Evolutionary conservation across 2,888 invertebrate genomes (phyloP), one percentile per base, ranked within the genome.

Genomic region (Druceiella hillmani): DNA sequence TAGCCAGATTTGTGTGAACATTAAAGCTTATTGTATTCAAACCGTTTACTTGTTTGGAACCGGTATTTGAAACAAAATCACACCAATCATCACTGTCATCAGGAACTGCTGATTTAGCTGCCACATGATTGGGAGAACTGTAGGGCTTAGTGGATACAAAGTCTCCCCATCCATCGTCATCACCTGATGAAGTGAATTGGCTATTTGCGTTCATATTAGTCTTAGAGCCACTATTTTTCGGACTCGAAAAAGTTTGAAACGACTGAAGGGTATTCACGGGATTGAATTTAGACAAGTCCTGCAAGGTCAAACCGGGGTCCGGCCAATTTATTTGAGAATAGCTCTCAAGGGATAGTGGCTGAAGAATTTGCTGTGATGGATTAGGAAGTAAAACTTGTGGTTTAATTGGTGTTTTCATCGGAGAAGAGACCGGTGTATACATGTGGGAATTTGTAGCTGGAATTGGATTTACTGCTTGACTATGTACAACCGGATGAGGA

Each of bases 301-400:
- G 70, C 36, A 70, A 57, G 49, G 70, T 64, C 47, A 71, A 52
- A 13, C 79, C 79, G 9, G 79, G 78, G 53, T 76, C 75, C 3
- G 78, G 78, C 79, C 79, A 79, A 52, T 76, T 76, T 28, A 79
- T 78, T 55, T 75, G 68, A 2, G 74, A 71, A 51, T 62, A 70
- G 46, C 69, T 65, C 50, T 72, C 72, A 46, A 72, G 51, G 4
- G 71, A 67, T 16, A 71, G 49, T 1, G 72, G 72, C 47, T 72
- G 68, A 37, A 72, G 51, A 50, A 72, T 72, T 59, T 72, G 72
- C 17, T 45, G 46, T 3, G 44, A 36, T 9, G 42, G 24, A 28
- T 31, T 42, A n/a, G n/a, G n/a, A n/a, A n/a, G n/a, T n/a, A n/a
- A n/a, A n/a, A n/a, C n/a, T n/a, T n/a, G n/a, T n/a, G n/a, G 11